phyloP scores from a whole-genome alignment of 2,797 vertebrate species.

The Halcyon leucocephala region DNA sequence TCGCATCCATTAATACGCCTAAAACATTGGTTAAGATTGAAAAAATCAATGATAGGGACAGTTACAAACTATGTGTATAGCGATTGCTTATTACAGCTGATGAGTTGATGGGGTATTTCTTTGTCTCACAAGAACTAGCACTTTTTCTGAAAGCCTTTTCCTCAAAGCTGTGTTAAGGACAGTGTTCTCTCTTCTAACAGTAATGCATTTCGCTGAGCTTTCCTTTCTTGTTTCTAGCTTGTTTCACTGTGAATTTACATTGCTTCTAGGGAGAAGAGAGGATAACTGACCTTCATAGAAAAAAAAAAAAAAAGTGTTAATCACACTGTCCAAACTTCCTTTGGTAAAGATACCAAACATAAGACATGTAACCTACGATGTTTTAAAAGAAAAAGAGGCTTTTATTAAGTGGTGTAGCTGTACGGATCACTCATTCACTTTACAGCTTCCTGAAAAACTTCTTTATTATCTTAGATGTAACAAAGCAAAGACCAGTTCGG shows the following conservation, averaged over 20 bases:
- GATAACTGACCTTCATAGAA: neutral
- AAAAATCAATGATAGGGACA: neutral
- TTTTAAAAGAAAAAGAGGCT: neutral
- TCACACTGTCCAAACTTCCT: neutral
- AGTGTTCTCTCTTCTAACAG: neutral
- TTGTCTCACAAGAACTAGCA: rapidly evolving
- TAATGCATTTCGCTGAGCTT: neutral
- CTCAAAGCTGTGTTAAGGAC: neutral
- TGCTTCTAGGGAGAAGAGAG: neutral
- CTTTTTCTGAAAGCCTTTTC: neutral
- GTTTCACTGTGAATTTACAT: neutral
- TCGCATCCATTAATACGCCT: neutral
- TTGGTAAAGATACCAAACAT: neutral
- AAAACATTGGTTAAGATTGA: neutral
- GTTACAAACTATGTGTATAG: neutral
- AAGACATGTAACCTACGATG: neutral
- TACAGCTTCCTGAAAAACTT: neutral
- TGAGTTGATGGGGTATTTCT: neutral
- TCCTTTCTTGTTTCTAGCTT: neutral
- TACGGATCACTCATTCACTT: neutral
- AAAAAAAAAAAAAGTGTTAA: neutral
- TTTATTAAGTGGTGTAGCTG: neutral
- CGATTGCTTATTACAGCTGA: neutral
- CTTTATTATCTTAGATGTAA: neutral
- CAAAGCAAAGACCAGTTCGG: neutral